Percentiles rank a stretch among this genome's conserved stretches.
phyloP scores from a whole-genome alignment of 2,888 invertebrate genomes.

The Cheilosia soror region DNA sequence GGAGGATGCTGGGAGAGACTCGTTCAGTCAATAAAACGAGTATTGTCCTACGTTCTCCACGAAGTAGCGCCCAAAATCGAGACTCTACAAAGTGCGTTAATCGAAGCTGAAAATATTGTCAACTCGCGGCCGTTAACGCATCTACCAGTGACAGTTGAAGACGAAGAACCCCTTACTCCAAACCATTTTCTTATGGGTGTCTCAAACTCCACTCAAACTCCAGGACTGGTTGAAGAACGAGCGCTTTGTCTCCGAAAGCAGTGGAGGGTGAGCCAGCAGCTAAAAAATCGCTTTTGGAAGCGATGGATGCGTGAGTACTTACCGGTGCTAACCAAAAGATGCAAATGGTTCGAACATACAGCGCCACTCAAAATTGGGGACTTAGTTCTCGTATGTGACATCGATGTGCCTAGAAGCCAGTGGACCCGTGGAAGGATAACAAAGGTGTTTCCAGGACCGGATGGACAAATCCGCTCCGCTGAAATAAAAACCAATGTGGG shows the following conservation, averaged over 20 bases:
- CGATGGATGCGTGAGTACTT: conserved; percentile 28
- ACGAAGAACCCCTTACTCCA: conserved; percentile 46
- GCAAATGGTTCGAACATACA: conserved; percentile 8
- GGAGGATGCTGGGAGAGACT: conserved; percentile 48
- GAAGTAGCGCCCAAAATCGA: conserved; percentile 18
- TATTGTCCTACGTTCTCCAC: background rate
- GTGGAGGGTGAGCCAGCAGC: conserved; percentile 22
- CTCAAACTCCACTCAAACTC: conserved; percentile 16
- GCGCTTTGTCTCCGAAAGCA: conserved; percentile 6
- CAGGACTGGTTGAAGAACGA: conserved; percentile 1
- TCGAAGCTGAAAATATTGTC: conserved; percentile 3
- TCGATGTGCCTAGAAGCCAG: conserved; percentile 40
- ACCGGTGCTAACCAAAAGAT: background rate
- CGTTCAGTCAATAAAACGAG: conserved; percentile 10
- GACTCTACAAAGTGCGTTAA: conserved; percentile 2
- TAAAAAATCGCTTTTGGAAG: background rate
- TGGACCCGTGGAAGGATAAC: conserved; percentile 49
- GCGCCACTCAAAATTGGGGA: conserved; percentile 27
- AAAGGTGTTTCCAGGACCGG: conserved; percentile 16
- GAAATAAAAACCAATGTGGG: background rate
- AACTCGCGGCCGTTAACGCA: background rate
- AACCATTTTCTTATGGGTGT: conserved; percentile 43
- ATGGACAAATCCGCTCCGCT: background rate
- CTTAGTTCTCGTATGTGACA: conserved; percentile 53
- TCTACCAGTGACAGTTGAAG: conserved; percentile 6